Evolutionary conservation across 2,888 invertebrate species (phyloP), one percentile per base, ranked within the genome.

Genomic region (Anaspis maculata): DNA sequence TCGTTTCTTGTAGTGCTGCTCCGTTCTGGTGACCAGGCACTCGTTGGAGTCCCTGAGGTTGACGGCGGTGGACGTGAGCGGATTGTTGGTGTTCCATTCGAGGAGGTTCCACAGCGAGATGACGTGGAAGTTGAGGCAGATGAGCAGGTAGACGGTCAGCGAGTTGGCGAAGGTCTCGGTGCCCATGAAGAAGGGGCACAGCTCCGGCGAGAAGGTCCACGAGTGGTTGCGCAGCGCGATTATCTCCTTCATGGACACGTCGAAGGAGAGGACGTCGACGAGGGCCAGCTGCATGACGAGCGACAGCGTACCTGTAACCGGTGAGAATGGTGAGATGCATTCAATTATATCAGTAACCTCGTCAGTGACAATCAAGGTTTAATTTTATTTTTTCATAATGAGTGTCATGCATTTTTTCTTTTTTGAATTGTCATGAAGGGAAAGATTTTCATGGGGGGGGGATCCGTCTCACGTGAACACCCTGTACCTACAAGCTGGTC

Each of bases 51-150:
- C 52, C 28, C 54, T 51, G 46, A 9, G 45, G 15, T 15, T 30
- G 27, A 13, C 38, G 34, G 15, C 44, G 36, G 49, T 51, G 1
- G 54, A 49, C 11, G 58, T 61, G 27, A 57, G 42, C 3, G 59
- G 61, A 39, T 59, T 61, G 33, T 50, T 56, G 15, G 44, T 54
- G 6, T 56, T 56, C 47, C 63, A 62, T 13, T 57, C 48, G 4
- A 59, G 47, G 36, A 62, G 52, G 46, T 73, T 74, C 41, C 69
- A 65, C 5, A 70, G 68, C 2, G 76, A 73, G 25, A 76, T 64
- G 11, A 71, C 64, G 48, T 77, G 77, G 34, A 77, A 66, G 35
- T 75, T 73, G 33, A 75, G 57, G 11, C 72, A 72, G 30, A 70
- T 64, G 16, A 73, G 62, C 38, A 76, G 63, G 56, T 76, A 77